These are phyloP conservation scores for Cyrtodaria siliqua DNA, from an alignment of 2,888 invertebrate genomes.

Conservation along the genomic window DNA sequence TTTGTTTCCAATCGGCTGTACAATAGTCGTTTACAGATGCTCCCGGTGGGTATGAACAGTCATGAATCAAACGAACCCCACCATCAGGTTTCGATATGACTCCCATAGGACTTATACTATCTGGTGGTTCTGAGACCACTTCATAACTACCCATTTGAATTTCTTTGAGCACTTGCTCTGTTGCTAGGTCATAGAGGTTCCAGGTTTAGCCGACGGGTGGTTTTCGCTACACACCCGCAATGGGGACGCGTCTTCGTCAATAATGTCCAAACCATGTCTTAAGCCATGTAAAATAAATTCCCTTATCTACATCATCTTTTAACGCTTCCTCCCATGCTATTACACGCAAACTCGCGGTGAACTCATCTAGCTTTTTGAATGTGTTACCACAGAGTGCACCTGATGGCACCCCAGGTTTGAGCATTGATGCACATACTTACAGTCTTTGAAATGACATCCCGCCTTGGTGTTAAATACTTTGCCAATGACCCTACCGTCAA, in stretches of 20 bases:
- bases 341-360: slow-evolving; percentile 22
- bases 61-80: neutral
- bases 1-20: too few relatives aligned
- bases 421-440: too few relatives aligned
- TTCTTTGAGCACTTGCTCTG: neutral
- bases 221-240: neutral
- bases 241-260: neutral
- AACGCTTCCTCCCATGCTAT: slow-evolving; percentile 2
- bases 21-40: neutral
- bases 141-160: slow-evolving; percentile 1
- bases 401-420: too few relatives aligned
- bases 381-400: too few relatives aligned
- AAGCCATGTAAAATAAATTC: neutral
- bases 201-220: neutral
- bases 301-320: neutral
- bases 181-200: too few relatives aligned
- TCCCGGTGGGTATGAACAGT: neutral
- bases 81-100: neutral
- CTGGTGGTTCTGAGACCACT: neutral
- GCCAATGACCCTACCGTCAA: too few relatives aligned
- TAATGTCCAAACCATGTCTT: slow-evolving; percentile 2
- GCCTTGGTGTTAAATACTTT: too few relatives aligned
- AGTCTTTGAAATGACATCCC: too few relatives aligned
- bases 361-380: too few relatives aligned
- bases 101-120: neutral